Conservation (phyloP, 2,888 invertebrate species). For the Euclidia mi region DNA sequence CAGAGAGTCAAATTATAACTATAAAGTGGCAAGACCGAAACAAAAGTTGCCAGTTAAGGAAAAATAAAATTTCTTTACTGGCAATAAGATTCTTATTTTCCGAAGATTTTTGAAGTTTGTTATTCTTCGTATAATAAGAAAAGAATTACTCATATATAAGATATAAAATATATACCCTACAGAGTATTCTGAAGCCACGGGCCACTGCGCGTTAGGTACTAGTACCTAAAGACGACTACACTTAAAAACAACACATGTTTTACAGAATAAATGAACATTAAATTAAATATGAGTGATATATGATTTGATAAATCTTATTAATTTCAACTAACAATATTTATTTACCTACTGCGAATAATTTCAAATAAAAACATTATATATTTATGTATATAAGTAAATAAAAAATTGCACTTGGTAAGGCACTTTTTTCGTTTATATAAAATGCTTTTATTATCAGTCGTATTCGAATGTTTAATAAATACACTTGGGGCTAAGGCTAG, state of each 20-base stretch:
- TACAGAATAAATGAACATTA: conserved; percentile 8
- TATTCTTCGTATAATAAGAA: conserved; percentile 14
- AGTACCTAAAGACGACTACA: conserved; percentile 3
- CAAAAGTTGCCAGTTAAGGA: conserved; percentile 7
- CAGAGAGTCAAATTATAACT: conserved; percentile 49
- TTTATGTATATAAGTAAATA: conserved; percentile 19
- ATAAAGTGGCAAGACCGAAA: conserved; percentile 49
- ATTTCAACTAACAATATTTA: conserved; percentile 34
- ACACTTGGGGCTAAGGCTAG: conserved; percentile 29
- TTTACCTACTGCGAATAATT: conserved; percentile 6
- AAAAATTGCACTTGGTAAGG: conserved; percentile 55
- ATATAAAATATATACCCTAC: conserved; percentile 54
- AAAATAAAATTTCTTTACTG: conserved; percentile 9
- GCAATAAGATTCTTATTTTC: conserved; percentile 12
- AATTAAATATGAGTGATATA: conserved; percentile 28
- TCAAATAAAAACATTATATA: conserved; percentile 8
- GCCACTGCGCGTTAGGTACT: background rate
- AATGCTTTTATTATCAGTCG: conserved; percentile 56
- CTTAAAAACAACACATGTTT: conserved; percentile 6
- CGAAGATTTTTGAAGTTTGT: conserved; percentile 3
- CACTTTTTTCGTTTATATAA: conserved; percentile 53
- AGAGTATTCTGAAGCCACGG: conserved; percentile 34
- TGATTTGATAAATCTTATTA: conserved; percentile 31
- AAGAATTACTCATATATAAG: conserved; percentile 51
- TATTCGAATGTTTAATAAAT: conserved; percentile 41